Conservation (phyloP, 1,140 invertebrate genomes). For the Sipha flava region DNA sequence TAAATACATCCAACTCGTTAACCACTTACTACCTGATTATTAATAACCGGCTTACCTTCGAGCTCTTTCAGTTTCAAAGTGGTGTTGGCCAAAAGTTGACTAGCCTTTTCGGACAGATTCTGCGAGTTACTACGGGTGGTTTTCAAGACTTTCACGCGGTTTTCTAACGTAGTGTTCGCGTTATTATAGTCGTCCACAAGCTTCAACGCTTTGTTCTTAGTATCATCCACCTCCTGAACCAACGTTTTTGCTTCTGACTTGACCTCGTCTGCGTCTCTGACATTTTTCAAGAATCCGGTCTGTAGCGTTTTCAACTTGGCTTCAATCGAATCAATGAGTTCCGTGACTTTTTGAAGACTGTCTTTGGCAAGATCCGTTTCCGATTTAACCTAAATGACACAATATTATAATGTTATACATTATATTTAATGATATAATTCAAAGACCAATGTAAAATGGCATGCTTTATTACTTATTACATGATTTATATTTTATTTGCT, state of each 20-base stretch:
- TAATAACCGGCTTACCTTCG: conserved; percentile 46
- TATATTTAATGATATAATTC: not conserved
- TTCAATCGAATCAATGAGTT: conserved; percentile 58
- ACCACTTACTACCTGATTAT: too few species aligned
- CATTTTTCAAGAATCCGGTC: conserved; percentile 66
- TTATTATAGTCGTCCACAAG: conserved; percentile 52
- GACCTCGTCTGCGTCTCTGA: conserved; percentile 54
- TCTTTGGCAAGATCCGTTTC: conserved; percentile 65
- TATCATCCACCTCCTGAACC: conserved; percentile 49
- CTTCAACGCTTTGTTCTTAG: conserved; percentile 48
- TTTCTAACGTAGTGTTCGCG: conserved; percentile 51
- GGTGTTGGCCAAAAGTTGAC: conserved; percentile 64
- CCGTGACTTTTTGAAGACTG: conserved; percentile 62
- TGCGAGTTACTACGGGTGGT: conserved; percentile 63
- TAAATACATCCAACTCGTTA: too few species aligned
- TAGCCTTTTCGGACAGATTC: conserved; percentile 61
- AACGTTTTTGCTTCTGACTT: conserved; percentile 49
- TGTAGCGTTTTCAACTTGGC: conserved; percentile 60
- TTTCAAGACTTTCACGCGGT: conserved; percentile 54
- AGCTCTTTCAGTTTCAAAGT: conserved; percentile 64
- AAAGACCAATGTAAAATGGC: too few species aligned
- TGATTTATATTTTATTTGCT: too few species aligned
- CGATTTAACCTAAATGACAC: conserved; percentile 50
- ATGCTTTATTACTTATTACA: too few species aligned
- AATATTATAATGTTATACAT: not conserved